Evolutionary conservation across 2,888 invertebrate genomes (phyloP).

Genomic region (Lithosia quadra): DNA sequence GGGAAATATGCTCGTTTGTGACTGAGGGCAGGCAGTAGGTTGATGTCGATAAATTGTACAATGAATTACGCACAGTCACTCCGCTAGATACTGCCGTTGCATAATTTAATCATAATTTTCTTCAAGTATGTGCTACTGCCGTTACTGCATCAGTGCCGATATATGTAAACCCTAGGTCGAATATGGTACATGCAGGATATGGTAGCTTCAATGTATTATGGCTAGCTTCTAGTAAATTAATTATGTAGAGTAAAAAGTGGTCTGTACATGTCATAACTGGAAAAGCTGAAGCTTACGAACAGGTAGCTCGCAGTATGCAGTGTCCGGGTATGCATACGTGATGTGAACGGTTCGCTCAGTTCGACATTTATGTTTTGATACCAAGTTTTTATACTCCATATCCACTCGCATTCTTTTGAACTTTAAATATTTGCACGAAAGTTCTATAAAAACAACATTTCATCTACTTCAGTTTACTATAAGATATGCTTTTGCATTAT

Average conservation of each 20-base stretch:
- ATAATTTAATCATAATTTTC: conserved; percentile 78
- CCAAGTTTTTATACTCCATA: conserved; percentile 70
- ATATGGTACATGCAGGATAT: conserved; percentile 31
- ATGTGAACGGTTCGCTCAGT: conserved; percentile 71
- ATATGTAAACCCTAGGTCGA: conserved; percentile 44
- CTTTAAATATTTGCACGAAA: conserved; percentile 40
- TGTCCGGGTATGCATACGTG: conserved; percentile 74
- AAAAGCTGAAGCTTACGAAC: conserved; percentile 68
- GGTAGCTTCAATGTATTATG: conserved; percentile 20
- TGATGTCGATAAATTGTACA: conserved; percentile 80
- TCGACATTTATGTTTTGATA: conserved; percentile 74
- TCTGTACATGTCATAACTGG: conserved; percentile 68
- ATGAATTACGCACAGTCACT: conserved; percentile 76
- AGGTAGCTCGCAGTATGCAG: conserved; percentile 71
- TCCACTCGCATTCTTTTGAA: conserved; percentile 65
- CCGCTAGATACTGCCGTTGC: conserved; percentile 67
- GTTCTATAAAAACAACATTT: conserved; percentile 45
- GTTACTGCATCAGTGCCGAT: conserved; percentile 40
- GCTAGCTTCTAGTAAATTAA: conserved; percentile 48
- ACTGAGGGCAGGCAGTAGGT: conserved; percentile 65
- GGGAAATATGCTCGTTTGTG: conserved; percentile 85
- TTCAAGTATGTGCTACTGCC: conserved; percentile 49
- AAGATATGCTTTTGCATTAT: background rate
- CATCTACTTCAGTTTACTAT: too few species aligned
- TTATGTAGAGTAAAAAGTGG: conserved; percentile 60